Evolutionary conservation across 1,140 invertebrate genomes (phyloP).

Genomic region (Arion vulgaris): DNA sequence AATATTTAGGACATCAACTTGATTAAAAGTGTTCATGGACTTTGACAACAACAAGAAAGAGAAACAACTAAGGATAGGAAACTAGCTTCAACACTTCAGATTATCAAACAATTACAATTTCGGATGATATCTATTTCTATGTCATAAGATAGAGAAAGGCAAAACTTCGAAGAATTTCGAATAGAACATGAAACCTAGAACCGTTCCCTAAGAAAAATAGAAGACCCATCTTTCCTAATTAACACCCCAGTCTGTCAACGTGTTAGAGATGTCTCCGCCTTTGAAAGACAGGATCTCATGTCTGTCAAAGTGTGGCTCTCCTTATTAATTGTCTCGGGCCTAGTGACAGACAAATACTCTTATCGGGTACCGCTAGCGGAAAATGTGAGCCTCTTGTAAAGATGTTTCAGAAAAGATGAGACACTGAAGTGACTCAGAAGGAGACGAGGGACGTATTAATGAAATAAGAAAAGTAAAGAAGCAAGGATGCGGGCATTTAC

Average conservation of each 20-base stretch:
- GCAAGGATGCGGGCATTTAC: neutral
- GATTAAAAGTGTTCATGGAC: too few species aligned
- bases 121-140: too few species aligned
- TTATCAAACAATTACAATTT: too few species aligned
- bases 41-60: too few species aligned
- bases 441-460: neutral
- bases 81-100: too few species aligned
- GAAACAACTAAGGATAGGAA: too few species aligned
- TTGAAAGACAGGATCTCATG: neutral
- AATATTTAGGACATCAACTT: too few species aligned
- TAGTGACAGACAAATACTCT: neutral
- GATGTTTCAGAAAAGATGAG: neutral
- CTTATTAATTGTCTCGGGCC: constrained; percentile 2
- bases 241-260: neutral
- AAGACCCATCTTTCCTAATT: neutral
- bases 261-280: neutral
- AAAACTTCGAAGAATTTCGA: too few species aligned
- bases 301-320: neutral
- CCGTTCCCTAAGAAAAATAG: too few species aligned
- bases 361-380: neutral
- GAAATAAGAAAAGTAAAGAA: neutral
- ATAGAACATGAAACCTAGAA: too few species aligned
- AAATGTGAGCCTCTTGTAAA: neutral
- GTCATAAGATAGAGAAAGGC: too few species aligned
- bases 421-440: neutral